A percentile compares a stretch with the other conserved stretches of the same genome.
These are phyloP conservation scores for Berghia stephanieae DNA, from an alignment of 1,140 invertebrate genomes.

Conservation along the genomic window DNA sequence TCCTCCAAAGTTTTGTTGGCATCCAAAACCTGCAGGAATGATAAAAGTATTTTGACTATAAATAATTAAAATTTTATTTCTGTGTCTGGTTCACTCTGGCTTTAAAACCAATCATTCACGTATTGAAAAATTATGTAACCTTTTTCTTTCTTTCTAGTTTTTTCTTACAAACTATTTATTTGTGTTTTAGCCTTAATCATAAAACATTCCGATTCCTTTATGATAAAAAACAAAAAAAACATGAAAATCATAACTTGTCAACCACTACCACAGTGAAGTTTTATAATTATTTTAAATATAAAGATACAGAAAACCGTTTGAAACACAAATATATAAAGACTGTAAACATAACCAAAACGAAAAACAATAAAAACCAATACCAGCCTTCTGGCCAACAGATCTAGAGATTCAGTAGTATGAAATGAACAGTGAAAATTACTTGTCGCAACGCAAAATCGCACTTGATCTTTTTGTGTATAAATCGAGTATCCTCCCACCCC, in stretches of 20 bases:
- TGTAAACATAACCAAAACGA: no score
- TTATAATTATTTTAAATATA: no score
- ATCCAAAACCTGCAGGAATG: slow-evolving; percentile 8
- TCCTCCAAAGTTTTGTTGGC: slow-evolving; percentile 14
- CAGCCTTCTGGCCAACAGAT: no score
- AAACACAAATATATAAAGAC: no score
- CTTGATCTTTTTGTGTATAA: neutral
- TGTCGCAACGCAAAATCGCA: neutral
- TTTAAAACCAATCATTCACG: neutral
- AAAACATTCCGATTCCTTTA: no score
- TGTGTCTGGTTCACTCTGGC: neutral
- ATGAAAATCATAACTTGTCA: no score
- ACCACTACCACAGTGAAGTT: no score
- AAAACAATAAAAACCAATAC: neutral
- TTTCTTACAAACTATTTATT: neutral
- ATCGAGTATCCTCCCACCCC: neutral
- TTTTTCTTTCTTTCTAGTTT: neutral
- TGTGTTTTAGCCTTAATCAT: neutral
- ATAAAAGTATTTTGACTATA: neutral
- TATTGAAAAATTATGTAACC: no score
- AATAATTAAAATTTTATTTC: neutral
- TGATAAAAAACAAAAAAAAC: no score
- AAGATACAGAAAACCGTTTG: no score
- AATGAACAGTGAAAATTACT: neutral
- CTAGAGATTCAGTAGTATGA: neutral